Conservation (phyloP, 2,113 vertebrate species). For the Vulpes ferrilata region DNA sequence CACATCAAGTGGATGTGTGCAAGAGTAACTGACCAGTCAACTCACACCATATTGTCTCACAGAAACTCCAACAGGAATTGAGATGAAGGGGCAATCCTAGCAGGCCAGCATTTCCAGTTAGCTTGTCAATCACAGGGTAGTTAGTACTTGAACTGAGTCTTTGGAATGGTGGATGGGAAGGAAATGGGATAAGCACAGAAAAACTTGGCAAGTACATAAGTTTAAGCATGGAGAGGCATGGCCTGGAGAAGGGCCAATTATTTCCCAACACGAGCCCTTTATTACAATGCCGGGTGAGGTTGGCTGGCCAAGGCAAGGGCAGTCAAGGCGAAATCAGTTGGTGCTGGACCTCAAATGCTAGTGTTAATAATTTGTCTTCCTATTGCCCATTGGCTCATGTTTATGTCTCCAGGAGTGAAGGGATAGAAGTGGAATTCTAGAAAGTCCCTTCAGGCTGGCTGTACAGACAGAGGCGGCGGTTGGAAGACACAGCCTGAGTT, state of each 20-base stretch:
- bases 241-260: background rate
- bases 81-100: background rate
- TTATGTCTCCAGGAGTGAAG: background rate
- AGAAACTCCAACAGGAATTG: background rate
- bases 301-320: background rate
- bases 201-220: background rate
- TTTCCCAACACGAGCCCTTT: background rate
- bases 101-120: background rate
- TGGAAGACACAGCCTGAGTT: background rate
- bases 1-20: background rate
- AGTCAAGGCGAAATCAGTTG: background rate
- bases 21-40: background rate
- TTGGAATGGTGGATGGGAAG: background rate
- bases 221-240: background rate
- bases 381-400: background rate
- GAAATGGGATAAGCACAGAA: background rate
- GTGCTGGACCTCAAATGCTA: background rate
- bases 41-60: background rate
- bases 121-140: background rate
- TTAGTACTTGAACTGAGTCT: background rate
- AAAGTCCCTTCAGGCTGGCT: background rate
- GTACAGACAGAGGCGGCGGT: background rate
- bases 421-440: background rate
- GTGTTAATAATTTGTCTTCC: conserved; percentile 20
- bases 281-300: background rate